A percentile compares a stretch with the other conserved stretches of the same genome.
phyloP scores from a whole-genome alignment of 2,888 invertebrate genomes.

The Stegana nigrithorax region DNA sequence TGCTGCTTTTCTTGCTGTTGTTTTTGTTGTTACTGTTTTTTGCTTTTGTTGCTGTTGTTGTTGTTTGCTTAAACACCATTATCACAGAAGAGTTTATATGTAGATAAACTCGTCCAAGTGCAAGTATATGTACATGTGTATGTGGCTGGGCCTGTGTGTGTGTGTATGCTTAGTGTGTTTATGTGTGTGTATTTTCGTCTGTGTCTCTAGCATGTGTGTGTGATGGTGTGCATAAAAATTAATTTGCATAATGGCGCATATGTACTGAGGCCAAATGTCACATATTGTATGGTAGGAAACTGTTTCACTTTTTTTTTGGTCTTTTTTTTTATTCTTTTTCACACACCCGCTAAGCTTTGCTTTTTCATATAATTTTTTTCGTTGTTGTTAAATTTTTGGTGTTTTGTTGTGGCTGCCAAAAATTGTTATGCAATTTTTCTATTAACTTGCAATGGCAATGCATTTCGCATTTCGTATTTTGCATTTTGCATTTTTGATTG shows the following conservation, averaged over 20 bases:
- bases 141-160: not conserved
- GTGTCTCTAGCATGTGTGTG: too few species aligned
- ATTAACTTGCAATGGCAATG: not conserved
- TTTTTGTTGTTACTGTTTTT: not conserved
- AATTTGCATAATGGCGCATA: not conserved
- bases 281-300: too few species aligned
- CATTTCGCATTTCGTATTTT: too few species aligned
- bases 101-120: not conserved
- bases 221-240: not conserved
- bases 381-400: too few species aligned
- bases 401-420: not conserved
- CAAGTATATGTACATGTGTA: not conserved
- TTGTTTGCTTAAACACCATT: slow-evolving; percentile 6
- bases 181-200: not conserved
- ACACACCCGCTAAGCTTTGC: not conserved
- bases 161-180: not conserved
- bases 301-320: not conserved
- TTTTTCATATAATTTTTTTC: not conserved
- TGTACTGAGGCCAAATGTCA: slow-evolving; percentile 5
- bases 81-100: not conserved
- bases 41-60: not conserved
- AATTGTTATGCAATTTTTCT: slow-evolving; percentile 10
- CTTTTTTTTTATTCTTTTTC: not conserved
- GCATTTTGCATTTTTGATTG: slow-evolving; percentile 16
- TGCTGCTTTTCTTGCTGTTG: not conserved